Base-by-base conservation (phyloP, 2,888 invertebrate genomes). In the Aphrophora alni region DNA sequence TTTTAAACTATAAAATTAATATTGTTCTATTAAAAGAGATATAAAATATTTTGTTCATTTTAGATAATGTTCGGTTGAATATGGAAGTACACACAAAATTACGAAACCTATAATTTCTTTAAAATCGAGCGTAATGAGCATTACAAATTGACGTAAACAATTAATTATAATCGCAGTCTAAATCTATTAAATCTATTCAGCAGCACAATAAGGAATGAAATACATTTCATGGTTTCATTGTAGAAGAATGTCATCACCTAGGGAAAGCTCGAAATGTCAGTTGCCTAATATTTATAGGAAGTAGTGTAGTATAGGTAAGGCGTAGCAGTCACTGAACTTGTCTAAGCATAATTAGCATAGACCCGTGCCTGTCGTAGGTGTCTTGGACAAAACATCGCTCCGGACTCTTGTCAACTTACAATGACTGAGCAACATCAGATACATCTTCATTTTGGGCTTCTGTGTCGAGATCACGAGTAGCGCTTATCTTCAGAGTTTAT, bases 291-390 rank as follows among this genome's bases (percentile, higher is more conserved):
- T 59, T 59, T 59, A 59, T 59, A 21, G 21, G 21, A 59, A 59
- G 59, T 59, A 59, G 59, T 59, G 21, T 59, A 59, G 59, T 21
- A 21, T 59, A 21, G 59, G 59, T 21, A 21, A 59, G 59, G 59
- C 59, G 59, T 59, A 59, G 59, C 59, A 59, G 59, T 59, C 59
- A 59, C 21, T 59, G 59, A 59, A 59, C 59, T 59, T 59, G 59
- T 59, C 59, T 59, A 59, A 21, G 59, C n/a, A 59, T 14, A 59
- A 59, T 59, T 59, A 59, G 59, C 59, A 59, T 59, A 59, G 59
- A n/a, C 59, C 59, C 59, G 59, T 59, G 59, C 59, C 59, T 59
- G 5, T 2, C 21, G 59, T 59, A 59, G 59, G 59, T 21, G 59
- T n/a, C 59, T 59, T 14, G 59, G 21, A n/a, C 59, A 59, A 59